These are phyloP conservation scores for Pionites leucogaster DNA, from an alignment of 2,113 vertebrate genomes.

Conservation along the genomic window DNA sequence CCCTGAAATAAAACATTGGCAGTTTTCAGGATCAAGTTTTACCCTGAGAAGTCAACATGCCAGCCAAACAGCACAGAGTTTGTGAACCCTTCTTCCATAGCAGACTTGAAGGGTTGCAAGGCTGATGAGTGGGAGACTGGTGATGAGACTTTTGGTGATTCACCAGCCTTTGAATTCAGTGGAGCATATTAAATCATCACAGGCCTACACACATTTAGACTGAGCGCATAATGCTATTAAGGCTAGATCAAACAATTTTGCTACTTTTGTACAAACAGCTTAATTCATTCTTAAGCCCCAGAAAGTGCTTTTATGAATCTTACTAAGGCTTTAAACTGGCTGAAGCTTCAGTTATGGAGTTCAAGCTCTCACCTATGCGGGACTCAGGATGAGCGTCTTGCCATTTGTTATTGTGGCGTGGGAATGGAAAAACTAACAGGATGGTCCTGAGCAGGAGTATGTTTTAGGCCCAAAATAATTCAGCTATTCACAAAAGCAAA, in stretches of 20 bases:
- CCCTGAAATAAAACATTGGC: not conserved
- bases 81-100: not conserved
- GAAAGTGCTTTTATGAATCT: not conserved
- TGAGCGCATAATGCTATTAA: not conserved
- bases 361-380: not conserved
- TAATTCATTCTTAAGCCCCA: not conserved
- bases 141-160: not conserved
- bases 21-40: not conserved
- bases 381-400: not conserved
- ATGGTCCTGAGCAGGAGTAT: not conserved
- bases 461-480: not conserved
- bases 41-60: not conserved
- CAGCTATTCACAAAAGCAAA: not conserved
- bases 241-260: not conserved
- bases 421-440: not conserved
- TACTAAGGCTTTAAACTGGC: not conserved
- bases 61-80: not conserved
- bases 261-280: not conserved
- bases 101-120: not conserved
- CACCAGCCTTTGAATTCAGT: not conserved
- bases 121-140: not conserved
- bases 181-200: not conserved
- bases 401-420: not conserved
- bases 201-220: not conserved
- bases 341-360: not conserved